Base-by-base conservation (phyloP, 1,140 invertebrate species). In the Episyrphus balteatus region DNA sequence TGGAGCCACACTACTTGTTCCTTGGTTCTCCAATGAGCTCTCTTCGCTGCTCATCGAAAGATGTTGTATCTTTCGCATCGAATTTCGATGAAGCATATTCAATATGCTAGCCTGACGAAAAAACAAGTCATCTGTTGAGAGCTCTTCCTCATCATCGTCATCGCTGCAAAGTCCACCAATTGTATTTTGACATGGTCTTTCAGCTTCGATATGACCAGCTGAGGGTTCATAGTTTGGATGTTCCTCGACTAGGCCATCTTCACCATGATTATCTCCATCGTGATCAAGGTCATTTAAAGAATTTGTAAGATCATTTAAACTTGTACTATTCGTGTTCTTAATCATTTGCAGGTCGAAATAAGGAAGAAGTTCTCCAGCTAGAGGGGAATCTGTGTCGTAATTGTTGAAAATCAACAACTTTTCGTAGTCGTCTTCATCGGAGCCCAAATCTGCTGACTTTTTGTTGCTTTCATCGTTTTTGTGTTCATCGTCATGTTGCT, bases 11-110 rank as follows among this genome's bases (percentile, higher is more conserved):
- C 21, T 8, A 26, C 21, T 26, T 26, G 21, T 26, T 51, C 60
- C 62, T 38, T 56, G 31, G 49, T 68, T 63, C 19, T 71, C 68
- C n/a, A 47, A 26, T 26, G 21, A 26, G 50, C 56, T 65, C 61
- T 56, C 57, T 56, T 62, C 73, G 66, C 71, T 71, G 66, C 68
- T 70, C 56, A 61, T 63, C 54, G 49, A 54, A 37, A 47, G 54
- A 42, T 55, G 51, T 14, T 51, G 44, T 43, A 59, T 56, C 48
- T 66, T 65, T 5, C 62, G 51, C 54, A 69, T 64, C 37, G 69
- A 71, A 31, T 62, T 63, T 34, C 60, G 59, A 50, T 68, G 65
- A 21, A 70, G 47, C 56, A 66, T 65, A 40, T 59, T 66, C 9
- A 66, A 53, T 50, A 66, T 63, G n/a, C 57, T 55, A 15, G 62